Conservation (phyloP, 1,140 invertebrate genomes). For the Cotesia vestalis region DNA sequence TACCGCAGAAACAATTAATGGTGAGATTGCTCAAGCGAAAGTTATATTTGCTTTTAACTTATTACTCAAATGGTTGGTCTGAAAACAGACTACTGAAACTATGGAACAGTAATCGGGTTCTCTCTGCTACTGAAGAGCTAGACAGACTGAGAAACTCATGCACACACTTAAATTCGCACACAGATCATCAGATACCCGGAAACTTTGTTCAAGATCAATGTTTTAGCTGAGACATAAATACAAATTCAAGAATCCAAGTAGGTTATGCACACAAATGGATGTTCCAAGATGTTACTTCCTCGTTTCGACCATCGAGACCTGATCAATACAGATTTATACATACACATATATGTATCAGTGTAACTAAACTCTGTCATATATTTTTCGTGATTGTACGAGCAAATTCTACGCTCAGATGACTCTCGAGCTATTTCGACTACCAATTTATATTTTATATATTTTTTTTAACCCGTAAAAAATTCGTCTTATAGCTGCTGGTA, state of each 20-base stretch:
- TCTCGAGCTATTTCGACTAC: slow-evolving; percentile 14
- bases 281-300: neutral
- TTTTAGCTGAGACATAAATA: neutral
- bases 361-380: slow-evolving; percentile 4
- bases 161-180: neutral
- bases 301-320: neutral
- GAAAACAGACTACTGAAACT: no score
- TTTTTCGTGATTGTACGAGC: slow-evolving; percentile 10
- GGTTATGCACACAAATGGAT: slow-evolving; percentile 2
- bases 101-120: no score
- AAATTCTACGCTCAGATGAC: slow-evolving; percentile 23
- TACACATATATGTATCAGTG: no score
- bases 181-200: slow-evolving; percentile 5
- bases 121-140: no score
- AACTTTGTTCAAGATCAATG: slow-evolving; percentile 25
- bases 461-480: neutral
- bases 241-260: neutral
- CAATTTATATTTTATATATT: neutral
- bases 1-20: slow-evolving; percentile 9
- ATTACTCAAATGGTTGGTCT: neutral
- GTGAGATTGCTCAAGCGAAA: slow-evolving; percentile 8
- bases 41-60: slow-evolving; percentile 17
- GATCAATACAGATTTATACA: slow-evolving; percentile 11
- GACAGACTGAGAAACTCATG: no score
- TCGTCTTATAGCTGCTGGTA: neutral